Base-by-base conservation (phyloP, 2,797 vertebrate species). In the Sebastes baramenuke region DNA sequence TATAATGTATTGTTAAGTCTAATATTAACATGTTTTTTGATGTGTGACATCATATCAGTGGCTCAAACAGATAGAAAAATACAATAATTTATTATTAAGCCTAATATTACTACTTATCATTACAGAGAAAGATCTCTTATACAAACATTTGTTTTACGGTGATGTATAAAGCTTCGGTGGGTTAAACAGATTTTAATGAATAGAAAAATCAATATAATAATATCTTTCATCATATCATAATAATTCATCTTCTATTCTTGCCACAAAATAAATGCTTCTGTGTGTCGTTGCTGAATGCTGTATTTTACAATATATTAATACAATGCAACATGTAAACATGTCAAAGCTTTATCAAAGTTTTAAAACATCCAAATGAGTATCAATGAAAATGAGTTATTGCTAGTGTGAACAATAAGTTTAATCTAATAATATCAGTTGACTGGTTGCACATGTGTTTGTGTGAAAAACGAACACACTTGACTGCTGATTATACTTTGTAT, bases 401-500 rank as follows among this genome's bases (percentile, higher is more conserved):
- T 54, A 22, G 22, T 65, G 55, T 72, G 25, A 75, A 59, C 27
- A 10, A 25, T 68, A 6, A 68, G 4, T 72, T 81, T 60, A 59
- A 18, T 82, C 14, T 58, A 18, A 59, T 58, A 18, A 59, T 38
- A 18, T 65, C 34, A 61, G 1, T 49, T 30, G 54, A 82, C 64
- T 77, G 66, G 54, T 69, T 60, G 67, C 29, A 18, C 49, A 25
- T 78, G 46, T 72, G 82, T 81, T 60, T 38, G 67, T 77, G 68
- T 70, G 3, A 71, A 69, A 75, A 69, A 54, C 1, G 1, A 20
- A 72, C 46, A 77, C 71, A 67, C 42, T 65, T 60, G 34, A 64
- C 72, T 72, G 30, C 73, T 59, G 22, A 68, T 83, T 56, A 55
- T 22, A 4, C 24, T 83, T 25, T 34, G 46, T 89, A 77, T 91